Conservation (phyloP, 2,797 vertebrate genomes). For the Chelmon rostratus region DNA sequence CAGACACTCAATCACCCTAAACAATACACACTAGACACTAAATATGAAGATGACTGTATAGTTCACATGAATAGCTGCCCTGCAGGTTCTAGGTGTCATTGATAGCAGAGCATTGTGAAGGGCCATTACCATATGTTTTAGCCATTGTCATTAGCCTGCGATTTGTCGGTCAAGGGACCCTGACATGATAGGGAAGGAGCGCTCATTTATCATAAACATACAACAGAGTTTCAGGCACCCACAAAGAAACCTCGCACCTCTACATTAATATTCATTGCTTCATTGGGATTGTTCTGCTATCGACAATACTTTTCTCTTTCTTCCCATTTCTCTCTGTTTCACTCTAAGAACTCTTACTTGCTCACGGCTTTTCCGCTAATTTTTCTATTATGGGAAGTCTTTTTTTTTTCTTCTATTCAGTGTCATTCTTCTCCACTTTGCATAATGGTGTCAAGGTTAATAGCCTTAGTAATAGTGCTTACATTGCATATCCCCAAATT, state of each 20-base stretch:
- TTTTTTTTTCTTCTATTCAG: conserved; percentile 50
- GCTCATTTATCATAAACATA: conserved; percentile 83
- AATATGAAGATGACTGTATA: conserved; percentile 64
- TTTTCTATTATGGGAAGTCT: conserved; percentile 51
- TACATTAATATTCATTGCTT: conserved; percentile 77
- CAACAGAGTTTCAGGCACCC: conserved; percentile 64
- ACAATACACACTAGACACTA: conserved; percentile 56
- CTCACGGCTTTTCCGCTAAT: conserved; percentile 40
- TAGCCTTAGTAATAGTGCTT: conserved; percentile 55
- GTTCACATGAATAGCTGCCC: conserved; percentile 61
- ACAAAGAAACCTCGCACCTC: conserved; percentile 61
- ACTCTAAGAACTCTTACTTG: conserved; percentile 30
- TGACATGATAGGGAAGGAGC: conserved; percentile 70
- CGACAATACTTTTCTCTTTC: conserved; percentile 46
- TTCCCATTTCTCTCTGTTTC: conserved; percentile 42
- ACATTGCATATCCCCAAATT: conserved; percentile 63
- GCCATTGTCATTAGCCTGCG: conserved; percentile 81
- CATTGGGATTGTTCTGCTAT: conserved; percentile 58
- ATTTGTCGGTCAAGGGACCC: conserved; percentile 83
- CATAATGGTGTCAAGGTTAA: conserved; percentile 76
- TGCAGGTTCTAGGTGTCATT: conserved; percentile 72
- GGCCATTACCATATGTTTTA: conserved; percentile 81
- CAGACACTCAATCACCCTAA: conserved; percentile 66
- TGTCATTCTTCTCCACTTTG: conserved; percentile 65
- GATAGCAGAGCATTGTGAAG: conserved; percentile 71